phyloP scores from a whole-genome alignment of 1,140 invertebrate species.

The Holotrichia oblita region DNA sequence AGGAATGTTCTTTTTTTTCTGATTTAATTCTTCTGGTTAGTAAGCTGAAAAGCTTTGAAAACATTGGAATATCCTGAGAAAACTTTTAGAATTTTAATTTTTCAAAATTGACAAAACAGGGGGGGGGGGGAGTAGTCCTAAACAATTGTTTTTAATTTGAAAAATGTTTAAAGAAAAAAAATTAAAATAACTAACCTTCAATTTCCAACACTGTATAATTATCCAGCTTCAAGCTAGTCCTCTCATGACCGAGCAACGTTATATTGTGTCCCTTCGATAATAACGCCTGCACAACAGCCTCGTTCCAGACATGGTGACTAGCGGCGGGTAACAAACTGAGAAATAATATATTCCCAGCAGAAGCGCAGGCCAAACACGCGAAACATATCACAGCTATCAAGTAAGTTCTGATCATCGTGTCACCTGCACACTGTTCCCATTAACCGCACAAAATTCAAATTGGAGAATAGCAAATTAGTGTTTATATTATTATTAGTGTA shows the following conservation, averaged over 20 bases:
- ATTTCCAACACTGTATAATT: slow-evolving; percentile 39
- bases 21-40: too few species aligned
- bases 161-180: neutral
- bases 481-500: neutral
- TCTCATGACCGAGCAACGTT: slow-evolving; percentile 46
- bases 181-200: slow-evolving; percentile 23
- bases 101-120: too few species aligned
- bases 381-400: neutral
- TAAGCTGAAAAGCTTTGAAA: too few species aligned
- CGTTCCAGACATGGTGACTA: slow-evolving; percentile 52
- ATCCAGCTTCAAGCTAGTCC: neutral
- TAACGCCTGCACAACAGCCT: slow-evolving; percentile 45
- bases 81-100: too few species aligned
- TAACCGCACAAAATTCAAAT: neutral
- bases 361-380: neutral
- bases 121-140: too few species aligned
- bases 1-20: too few species aligned
- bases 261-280: slow-evolving; percentile 48
- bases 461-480: neutral
- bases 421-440: neutral
- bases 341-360: slow-evolving; percentile 32
- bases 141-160: too few species aligned
- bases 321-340: slow-evolving; percentile 30
- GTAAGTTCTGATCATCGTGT: neutral
- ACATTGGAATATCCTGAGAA: too few species aligned